Evolutionary conservation across 1,140 invertebrate species (phyloP).

Genomic region (Macrostomum lignano): DNA sequence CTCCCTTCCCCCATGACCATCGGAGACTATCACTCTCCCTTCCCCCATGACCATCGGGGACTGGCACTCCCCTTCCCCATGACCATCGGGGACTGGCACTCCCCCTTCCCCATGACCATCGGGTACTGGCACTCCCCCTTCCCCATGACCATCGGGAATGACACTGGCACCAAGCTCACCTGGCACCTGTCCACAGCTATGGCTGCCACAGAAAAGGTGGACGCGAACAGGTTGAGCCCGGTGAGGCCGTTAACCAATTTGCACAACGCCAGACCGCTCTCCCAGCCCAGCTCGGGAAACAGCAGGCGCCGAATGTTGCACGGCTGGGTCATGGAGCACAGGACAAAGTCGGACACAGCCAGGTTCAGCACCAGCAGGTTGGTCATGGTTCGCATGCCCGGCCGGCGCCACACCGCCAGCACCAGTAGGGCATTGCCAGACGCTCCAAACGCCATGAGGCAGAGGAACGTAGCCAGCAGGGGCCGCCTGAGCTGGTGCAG

Average conservation of each 20-base stretch:
- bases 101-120: too few species aligned
- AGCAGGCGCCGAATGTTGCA: slow-evolving; percentile 48
- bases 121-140: too few species aligned
- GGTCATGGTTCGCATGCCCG: slow-evolving; percentile 49
- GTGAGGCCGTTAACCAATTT: slow-evolving; percentile 50
- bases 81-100: too few species aligned
- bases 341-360: slow-evolving; percentile 48
- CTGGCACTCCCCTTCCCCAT: too few species aligned
- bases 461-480: too few species aligned
- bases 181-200: slow-evolving; percentile 60
- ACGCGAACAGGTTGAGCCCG: slow-evolving; percentile 56
- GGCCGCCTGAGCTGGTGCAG: too few species aligned
- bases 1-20: too few species aligned
- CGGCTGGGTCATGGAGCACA: slow-evolving; percentile 55
- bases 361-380: slow-evolving; percentile 68
- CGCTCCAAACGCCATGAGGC: slow-evolving; percentile 44
- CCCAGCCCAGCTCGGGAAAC: slow-evolving; percentile 21
- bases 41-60: too few species aligned
- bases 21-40: too few species aligned
- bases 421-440: slow-evolving; percentile 53
- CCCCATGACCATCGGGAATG: too few species aligned
- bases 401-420: slow-evolving; percentile 42
- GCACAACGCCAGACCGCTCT: slow-evolving; percentile 33
- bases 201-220: slow-evolving; percentile 56
- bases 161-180: too few species aligned